Percentiles rank a stretch among this genome's conserved stretches.
These are phyloP conservation scores for Hemibagrus wyckioides DNA, from an alignment of 2,113 vertebrate species.

Conservation along the genomic window DNA sequence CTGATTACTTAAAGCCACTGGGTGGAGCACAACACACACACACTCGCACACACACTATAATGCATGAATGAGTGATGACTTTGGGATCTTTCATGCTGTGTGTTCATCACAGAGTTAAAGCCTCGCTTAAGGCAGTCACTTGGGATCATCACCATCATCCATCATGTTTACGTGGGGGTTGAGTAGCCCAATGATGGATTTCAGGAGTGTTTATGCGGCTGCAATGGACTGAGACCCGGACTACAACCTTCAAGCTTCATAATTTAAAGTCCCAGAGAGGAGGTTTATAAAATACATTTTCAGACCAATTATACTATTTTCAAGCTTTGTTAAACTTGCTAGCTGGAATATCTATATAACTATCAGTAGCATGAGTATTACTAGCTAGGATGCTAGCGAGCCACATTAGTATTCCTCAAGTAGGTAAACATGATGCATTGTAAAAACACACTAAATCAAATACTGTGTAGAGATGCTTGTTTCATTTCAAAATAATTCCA, in stretches of 20 bases:
- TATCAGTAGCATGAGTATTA: background rate
- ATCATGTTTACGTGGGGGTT: background rate
- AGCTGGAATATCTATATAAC: background rate
- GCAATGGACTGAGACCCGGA: background rate
- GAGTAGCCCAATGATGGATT: background rate
- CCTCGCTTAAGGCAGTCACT: background rate
- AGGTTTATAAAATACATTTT: background rate
- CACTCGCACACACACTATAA: background rate
- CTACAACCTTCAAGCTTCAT: background rate
- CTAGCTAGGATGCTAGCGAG: background rate
- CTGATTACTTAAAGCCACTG: background rate
- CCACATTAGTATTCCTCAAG: background rate
- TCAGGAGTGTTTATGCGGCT: background rate
- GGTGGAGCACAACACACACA: background rate
- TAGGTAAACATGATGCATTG: background rate
- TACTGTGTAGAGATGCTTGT: background rate
- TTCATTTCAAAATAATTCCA: background rate
- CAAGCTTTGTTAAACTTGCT: background rate
- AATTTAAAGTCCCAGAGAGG: background rate
- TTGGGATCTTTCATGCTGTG: background rate
- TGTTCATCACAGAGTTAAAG: background rate
- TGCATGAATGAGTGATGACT: background rate
- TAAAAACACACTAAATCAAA: background rate
- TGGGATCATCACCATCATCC: background rate
- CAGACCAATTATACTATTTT: background rate